Conservation (phyloP, 2,797 vertebrate genomes). For the Mus minutoides region DNA sequence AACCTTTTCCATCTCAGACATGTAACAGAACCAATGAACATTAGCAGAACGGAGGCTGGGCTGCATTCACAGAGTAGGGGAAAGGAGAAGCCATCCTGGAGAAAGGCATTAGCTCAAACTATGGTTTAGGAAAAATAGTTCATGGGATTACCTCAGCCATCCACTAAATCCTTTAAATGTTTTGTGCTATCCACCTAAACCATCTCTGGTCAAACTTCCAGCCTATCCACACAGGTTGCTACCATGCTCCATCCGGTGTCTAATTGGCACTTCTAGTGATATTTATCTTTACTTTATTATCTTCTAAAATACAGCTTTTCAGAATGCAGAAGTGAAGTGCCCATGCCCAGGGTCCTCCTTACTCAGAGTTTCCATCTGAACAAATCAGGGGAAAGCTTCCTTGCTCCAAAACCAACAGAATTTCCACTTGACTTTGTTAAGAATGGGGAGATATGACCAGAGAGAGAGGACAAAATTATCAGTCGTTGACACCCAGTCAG, state of each 20-base stretch:
- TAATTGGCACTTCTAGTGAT: background rate
- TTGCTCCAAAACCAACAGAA: background rate
- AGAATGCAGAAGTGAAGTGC: background rate
- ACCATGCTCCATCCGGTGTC: background rate
- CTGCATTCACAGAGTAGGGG: background rate
- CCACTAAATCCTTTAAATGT: background rate
- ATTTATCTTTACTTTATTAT: background rate
- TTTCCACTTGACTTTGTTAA: background rate
- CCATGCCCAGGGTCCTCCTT: background rate
- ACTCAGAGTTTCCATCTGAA: background rate
- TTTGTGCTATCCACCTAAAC: background rate
- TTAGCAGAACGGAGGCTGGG: constrained; percentile 40
- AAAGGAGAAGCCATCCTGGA: constrained; percentile 49
- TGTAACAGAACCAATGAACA: constrained; percentile 75
- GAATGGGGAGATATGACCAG: background rate
- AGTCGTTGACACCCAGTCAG: background rate
- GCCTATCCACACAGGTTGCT: background rate
- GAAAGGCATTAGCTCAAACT: constrained; percentile 39
- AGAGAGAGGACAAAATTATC: background rate
- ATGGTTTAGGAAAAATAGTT: background rate
- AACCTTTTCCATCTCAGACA: constrained; percentile 81
- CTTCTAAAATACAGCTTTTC: background rate
- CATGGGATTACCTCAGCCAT: constrained; percentile 41
- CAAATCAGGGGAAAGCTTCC: background rate
- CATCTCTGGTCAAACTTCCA: background rate